phyloP scores from a whole-genome alignment of 2,113 vertebrate genomes.

The Gobius niger region DNA sequence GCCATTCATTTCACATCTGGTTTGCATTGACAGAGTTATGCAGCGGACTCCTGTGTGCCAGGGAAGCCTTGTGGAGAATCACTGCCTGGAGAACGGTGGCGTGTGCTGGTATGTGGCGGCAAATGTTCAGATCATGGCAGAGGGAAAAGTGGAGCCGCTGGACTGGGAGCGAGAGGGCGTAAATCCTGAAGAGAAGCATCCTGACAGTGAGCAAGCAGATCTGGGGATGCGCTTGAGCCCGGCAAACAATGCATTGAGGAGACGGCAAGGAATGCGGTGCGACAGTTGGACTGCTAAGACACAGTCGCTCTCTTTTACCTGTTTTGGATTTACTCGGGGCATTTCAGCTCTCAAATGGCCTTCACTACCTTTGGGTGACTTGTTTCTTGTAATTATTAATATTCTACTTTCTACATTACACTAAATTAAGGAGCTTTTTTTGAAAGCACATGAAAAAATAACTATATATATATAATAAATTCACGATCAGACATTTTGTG shows the following conservation, averaged over 20 bases:
- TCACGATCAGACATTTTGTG: too few relatives aligned
- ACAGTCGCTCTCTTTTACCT: background rate
- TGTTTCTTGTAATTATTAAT: too few relatives aligned
- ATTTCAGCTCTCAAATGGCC: too few relatives aligned
- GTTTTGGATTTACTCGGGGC: too few relatives aligned
- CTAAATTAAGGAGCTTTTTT: too few relatives aligned
- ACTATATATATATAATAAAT: too few relatives aligned
- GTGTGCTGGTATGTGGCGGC: conserved; percentile 61
- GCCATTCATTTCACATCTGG: conserved; percentile 83
- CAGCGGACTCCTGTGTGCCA: conserved; percentile 75
- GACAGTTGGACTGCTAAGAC: background rate
- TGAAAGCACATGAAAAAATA: too few relatives aligned
- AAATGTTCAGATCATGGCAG: conserved; percentile 55
- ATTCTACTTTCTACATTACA: too few relatives aligned
- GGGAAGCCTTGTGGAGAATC: conserved; percentile 71
- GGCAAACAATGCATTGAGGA: conserved; percentile 29
- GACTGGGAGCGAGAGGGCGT: conserved; percentile 37
- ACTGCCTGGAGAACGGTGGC: conserved; percentile 61
- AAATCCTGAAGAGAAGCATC: conserved; percentile 32
- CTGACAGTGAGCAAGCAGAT: conserved; percentile 26
- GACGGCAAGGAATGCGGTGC: conserved; percentile 25
- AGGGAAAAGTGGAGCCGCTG: conserved; percentile 29
- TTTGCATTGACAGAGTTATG: conserved; percentile 80
- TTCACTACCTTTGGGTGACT: too few relatives aligned
- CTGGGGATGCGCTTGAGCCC: conserved; percentile 22